Percentiles rank a stretch among this genome's conserved stretches.
phyloP scores from a whole-genome alignment of 2,888 invertebrate species.

The Alcis repandata region DNA sequence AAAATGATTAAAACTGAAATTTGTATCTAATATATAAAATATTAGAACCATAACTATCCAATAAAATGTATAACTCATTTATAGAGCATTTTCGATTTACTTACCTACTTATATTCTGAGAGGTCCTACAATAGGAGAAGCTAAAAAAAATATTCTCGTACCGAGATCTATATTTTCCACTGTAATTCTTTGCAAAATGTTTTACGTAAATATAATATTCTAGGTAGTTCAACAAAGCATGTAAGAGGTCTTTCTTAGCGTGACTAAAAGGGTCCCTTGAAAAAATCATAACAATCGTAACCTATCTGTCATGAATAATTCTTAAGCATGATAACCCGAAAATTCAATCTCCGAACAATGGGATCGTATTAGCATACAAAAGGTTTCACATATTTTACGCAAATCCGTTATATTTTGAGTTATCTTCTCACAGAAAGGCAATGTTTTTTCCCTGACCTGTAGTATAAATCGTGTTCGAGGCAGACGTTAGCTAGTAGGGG shows the following conservation, averaged over 20 bases:
- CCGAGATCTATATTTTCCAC: neutral
- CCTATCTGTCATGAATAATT: slow-evolving; percentile 82
- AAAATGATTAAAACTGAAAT: too few relatives aligned
- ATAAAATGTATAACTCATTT: too few relatives aligned
- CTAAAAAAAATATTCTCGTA: neutral
- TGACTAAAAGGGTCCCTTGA: slow-evolving; percentile 49
- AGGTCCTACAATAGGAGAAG: neutral
- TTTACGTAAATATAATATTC: slow-evolving; percentile 25
- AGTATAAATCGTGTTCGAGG: slow-evolving; percentile 74
- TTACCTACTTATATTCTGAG: too few relatives aligned
- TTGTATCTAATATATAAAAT: too few relatives aligned
- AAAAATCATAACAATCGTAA: slow-evolving; percentile 72
- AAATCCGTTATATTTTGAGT: slow-evolving; percentile 85
- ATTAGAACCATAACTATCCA: too few relatives aligned
- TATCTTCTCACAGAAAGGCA: slow-evolving; percentile 79
- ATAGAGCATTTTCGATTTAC: too few relatives aligned
- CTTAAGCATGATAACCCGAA: slow-evolving; percentile 82
- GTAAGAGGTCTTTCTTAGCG: slow-evolving; percentile 24
- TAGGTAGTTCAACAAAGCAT: slow-evolving; percentile 20
- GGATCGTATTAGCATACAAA: slow-evolving; percentile 86
- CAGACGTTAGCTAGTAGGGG: slow-evolving; percentile 58
- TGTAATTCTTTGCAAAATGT: slow-evolving; percentile 3
- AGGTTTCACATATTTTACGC: slow-evolving; percentile 86
- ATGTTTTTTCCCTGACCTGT: slow-evolving; percentile 75
- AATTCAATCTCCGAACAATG: slow-evolving; percentile 86